Conservation (phyloP, 1,140 invertebrate species). For the Meteorus sp. region DNA sequence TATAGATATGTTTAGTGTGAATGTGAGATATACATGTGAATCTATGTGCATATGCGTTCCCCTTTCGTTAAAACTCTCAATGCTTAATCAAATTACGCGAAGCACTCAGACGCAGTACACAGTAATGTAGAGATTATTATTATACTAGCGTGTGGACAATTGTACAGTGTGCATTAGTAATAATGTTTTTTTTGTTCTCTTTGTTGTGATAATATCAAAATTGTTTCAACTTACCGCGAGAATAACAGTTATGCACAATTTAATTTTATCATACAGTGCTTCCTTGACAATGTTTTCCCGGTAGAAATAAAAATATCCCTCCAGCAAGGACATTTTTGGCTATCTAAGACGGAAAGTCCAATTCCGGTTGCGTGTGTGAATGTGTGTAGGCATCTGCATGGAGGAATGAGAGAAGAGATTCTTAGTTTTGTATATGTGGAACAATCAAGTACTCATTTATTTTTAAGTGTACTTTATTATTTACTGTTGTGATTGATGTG, state of each 20-base stretch:
- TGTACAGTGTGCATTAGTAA: too few species aligned
- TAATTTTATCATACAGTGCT: background rate
- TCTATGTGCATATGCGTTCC: background rate
- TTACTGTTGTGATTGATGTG: too few species aligned
- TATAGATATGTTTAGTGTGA: too few species aligned
- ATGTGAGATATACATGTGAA: too few species aligned
- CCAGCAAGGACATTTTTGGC: slow-evolving; percentile 22
- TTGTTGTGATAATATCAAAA: too few species aligned
- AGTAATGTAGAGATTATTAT: slow-evolving; percentile 19
- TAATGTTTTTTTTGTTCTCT: too few species aligned
- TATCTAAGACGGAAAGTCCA: slow-evolving; percentile 35
- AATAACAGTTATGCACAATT: background rate
- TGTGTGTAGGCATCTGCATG: slow-evolving; percentile 36
- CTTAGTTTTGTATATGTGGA: too few species aligned
- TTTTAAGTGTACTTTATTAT: too few species aligned
- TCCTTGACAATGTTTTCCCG: background rate
- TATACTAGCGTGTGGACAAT: too few species aligned
- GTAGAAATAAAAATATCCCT: slow-evolving; percentile 9
- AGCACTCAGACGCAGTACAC: slow-evolving; percentile 19
- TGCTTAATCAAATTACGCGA: slow-evolving; percentile 21
- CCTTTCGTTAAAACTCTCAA: slow-evolving; percentile 1
- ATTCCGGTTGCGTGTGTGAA: slow-evolving; percentile 35
- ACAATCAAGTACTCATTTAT: too few species aligned
- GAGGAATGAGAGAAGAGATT: too few species aligned
- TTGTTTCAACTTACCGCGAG: too few species aligned